A percentile compares a stretch with the other conserved stretches of the same genome.
Evolutionary conservation across 2,888 invertebrate species (phyloP).

Genomic region (Pimpla rufipes): DNA sequence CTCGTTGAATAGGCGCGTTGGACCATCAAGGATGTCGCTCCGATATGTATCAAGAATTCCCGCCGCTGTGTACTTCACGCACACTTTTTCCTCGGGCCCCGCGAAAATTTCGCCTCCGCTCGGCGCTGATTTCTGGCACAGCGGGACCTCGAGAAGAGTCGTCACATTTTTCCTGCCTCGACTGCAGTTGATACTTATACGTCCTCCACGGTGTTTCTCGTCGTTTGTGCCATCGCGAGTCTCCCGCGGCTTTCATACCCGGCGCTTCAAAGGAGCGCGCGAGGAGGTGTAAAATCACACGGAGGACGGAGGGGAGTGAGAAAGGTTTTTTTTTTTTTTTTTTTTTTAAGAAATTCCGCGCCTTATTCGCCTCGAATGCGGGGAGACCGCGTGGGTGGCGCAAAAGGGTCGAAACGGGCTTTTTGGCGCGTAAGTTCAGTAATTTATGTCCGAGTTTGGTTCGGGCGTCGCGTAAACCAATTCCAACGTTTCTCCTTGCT

Average conservation of each 20-base stretch:
- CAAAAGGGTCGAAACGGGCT: background rate
- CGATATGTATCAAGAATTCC: slow-evolving; percentile 15
- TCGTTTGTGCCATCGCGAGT: background rate
- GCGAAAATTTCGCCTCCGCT: background rate
- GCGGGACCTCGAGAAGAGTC: background rate
- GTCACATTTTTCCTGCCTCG: background rate
- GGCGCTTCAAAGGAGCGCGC: background rate
- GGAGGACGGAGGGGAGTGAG: background rate
- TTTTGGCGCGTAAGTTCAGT: slow-evolving; percentile 17
- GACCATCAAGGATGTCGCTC: slow-evolving; percentile 35
- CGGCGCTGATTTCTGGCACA: background rate
- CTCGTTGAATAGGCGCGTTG: slow-evolving; percentile 55
- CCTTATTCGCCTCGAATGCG: background rate
- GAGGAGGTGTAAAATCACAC: background rate
- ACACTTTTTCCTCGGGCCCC: too few relatives aligned
- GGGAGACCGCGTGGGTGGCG: background rate
- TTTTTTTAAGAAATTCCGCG: background rate
- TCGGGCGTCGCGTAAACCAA: background rate
- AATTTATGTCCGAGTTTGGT: slow-evolving; percentile 19
- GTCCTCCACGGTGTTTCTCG: background rate
- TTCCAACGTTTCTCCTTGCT: background rate
- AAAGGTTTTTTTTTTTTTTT: background rate
- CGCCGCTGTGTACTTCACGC: background rate
- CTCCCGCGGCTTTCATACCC: too few relatives aligned
- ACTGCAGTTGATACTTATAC: background rate